These are phyloP conservation scores for Brachyhypopomus occidentalis DNA, from an alignment of 2,113 vertebrate species.

Conservation along the genomic window DNA sequence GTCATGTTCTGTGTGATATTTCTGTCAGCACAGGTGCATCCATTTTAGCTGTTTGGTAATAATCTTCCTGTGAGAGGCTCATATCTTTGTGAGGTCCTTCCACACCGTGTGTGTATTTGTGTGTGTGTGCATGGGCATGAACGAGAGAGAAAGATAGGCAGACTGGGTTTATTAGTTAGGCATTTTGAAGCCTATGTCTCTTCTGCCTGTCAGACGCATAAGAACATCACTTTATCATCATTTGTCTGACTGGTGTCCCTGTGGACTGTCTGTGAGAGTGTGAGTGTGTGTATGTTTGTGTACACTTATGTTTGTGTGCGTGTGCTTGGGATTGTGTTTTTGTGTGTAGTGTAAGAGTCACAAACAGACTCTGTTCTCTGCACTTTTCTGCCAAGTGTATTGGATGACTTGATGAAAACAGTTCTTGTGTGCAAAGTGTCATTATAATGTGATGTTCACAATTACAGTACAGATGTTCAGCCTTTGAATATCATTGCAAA, in stretches of 20 bases:
- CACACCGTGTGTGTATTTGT: conserved; percentile 48
- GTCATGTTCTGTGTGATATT: conserved; percentile 30
- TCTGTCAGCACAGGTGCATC: conserved; percentile 23
- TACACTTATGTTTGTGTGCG: background rate
- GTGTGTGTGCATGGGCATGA: conserved; percentile 44
- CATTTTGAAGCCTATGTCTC: conserved; percentile 79
- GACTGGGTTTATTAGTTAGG: conserved; percentile 88
- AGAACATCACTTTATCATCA: conserved; percentile 98
- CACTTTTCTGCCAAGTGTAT: conserved; percentile 2
- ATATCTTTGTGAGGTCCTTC: conserved; percentile 25
- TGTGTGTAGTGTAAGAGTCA: background rate
- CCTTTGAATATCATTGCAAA: conserved; percentile 1
- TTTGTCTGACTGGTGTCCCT: conserved; percentile 89
- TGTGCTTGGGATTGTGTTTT: background rate
- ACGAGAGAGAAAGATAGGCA: conserved; percentile 64
- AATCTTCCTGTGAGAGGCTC: conserved; percentile 35
- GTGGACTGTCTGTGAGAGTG: conserved; percentile 61
- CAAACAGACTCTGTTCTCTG: background rate
- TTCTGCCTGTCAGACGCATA: conserved; percentile 82
- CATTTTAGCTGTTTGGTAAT: conserved; percentile 12
- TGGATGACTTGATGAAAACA: conserved; percentile 26
- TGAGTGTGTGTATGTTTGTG: conserved; percentile 24
- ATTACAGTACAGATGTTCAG: conserved; percentile 40
- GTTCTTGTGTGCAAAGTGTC: conserved; percentile 37
- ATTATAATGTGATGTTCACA: conserved; percentile 40